Percentiles rank a stretch among this genome's conserved stretches.
Evolutionary conservation across 2,113 vertebrate species (phyloP).

Genomic region (Sinocyclocheilus grahami): DNA sequence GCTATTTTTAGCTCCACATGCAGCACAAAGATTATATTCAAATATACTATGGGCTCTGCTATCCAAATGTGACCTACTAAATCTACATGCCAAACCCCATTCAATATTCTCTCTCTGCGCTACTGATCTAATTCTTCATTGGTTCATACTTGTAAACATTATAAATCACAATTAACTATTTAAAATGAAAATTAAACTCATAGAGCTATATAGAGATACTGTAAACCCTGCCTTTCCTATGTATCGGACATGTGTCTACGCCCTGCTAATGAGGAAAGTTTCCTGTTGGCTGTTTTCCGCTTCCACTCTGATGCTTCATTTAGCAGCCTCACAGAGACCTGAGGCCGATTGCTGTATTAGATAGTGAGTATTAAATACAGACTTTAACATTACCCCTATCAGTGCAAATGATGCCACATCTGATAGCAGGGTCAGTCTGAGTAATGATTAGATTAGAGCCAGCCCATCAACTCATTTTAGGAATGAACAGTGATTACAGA

Average conservation of each 20-base stretch:
- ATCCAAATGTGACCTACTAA: constrained; percentile 4
- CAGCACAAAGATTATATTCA: constrained; percentile 7
- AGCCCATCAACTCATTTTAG: no score
- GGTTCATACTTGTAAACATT: not conserved
- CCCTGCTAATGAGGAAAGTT: constrained; percentile 59
- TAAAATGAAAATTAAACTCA: not conserved
- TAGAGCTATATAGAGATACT: not conserved
- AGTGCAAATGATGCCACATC: no score
- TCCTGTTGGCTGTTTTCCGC: no score
- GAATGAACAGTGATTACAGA: no score
- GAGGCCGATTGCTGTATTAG: no score
- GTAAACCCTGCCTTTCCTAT: not conserved
- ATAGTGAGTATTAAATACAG: no score
- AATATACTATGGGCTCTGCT: not conserved
- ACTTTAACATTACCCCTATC: no score
- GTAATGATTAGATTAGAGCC: no score
- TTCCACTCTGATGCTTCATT: no score
- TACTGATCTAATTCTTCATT: not conserved
- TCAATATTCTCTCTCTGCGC: not conserved
- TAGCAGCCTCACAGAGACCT: no score
- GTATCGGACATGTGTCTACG: not conserved
- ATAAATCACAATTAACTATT: not conserved
- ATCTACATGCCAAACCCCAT: not conserved
- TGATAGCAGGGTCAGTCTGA: no score
- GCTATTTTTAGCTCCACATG: constrained; percentile 5